These are phyloP conservation scores for Xyrauchen texanus DNA, from an alignment of 2,113 vertebrate species.

Conservation along the genomic window DNA sequence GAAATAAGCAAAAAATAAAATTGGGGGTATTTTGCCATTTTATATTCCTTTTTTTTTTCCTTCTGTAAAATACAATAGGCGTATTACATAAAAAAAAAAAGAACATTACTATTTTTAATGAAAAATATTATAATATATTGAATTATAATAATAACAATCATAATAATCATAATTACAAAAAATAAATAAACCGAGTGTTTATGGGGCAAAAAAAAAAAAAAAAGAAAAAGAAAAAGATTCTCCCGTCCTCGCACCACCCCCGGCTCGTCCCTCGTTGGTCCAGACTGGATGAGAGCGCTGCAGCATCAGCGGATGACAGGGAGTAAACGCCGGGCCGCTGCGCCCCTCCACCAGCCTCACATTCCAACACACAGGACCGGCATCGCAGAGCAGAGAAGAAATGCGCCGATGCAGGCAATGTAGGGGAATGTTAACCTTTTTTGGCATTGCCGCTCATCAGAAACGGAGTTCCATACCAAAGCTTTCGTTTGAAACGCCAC, in stretches of 20 bases:
- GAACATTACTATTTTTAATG: too few relatives aligned
- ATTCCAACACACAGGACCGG: conserved; percentile 18
- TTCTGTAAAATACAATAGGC: too few relatives aligned
- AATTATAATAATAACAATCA: too few relatives aligned
- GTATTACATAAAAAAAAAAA: too few relatives aligned
- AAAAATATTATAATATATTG: too few relatives aligned
- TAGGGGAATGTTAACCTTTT: not conserved
- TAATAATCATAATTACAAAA: too few relatives aligned
- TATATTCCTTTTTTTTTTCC: too few relatives aligned
- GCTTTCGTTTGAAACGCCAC: not conserved
- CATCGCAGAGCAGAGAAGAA: not conserved
- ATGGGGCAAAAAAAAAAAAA: not conserved
- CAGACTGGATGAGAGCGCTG: conserved; percentile 48
- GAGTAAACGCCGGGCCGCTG: conserved; percentile 46
- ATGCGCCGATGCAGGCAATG: not conserved
- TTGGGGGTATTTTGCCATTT: too few relatives aligned
- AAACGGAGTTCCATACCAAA: conserved; percentile 3
- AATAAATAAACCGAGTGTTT: too few relatives aligned
- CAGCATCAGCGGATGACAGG: conserved; percentile 46
- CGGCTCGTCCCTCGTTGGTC: conserved; percentile 28
- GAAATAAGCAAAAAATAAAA: too few relatives aligned
- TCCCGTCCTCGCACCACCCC: conserved; percentile 21
- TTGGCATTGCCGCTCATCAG: not conserved
- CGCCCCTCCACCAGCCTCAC: conserved; percentile 33
- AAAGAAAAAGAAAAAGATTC: not conserved